Evolutionary conservation across 1,140 invertebrate species (phyloP), one percentile per base, ranked within the genome.

Genomic region (Apis mellifera): DNA sequence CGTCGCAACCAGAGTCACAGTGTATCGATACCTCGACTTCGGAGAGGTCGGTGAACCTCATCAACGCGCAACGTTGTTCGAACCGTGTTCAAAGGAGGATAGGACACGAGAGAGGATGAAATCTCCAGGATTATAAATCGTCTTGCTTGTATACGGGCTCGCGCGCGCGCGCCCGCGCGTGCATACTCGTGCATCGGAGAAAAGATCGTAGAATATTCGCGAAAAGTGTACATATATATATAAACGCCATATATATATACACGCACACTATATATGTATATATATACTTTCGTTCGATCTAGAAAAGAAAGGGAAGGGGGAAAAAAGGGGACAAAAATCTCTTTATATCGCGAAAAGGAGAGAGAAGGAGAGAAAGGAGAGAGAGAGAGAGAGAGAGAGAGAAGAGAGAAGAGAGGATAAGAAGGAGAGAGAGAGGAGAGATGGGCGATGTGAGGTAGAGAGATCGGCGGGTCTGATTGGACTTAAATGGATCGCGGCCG

Each of bases 401-500:
- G 32, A 32, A 4, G 3, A n/a, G 55, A 69, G 17, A 69, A 9
- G 60, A 15, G 21, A 84, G 77, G 32, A 32, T 32, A 32, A 32
- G 32, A 32, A 32, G 32, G 32, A 32, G 32, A 32, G 32, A 32
- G 32, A 32, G 32, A 32, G 32, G 4, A 3, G 84, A 84, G 59
- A 84, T 87, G 83, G 70, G 72, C 68, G 84, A 73, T 57, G 81
- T 42, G 83, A 86, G 76, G 72, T 83, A 78, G 81, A 32, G 32
- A 85, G 23, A 81, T 70, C 78, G 64, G 59, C 32, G n/a, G 65
- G 15, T 66, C 68, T 59, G 68, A 64, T 42, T 42, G 32, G 82
- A 64, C 57, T 85, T 88, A 88, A 76, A 88, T 85, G 86, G 87
- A 88, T 85, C 84, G 84, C 66, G 73, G 80, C 72, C 85, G 85